Conservation (phyloP, 1,140 invertebrate species). For the Choristoneura fumiferana region DNA sequence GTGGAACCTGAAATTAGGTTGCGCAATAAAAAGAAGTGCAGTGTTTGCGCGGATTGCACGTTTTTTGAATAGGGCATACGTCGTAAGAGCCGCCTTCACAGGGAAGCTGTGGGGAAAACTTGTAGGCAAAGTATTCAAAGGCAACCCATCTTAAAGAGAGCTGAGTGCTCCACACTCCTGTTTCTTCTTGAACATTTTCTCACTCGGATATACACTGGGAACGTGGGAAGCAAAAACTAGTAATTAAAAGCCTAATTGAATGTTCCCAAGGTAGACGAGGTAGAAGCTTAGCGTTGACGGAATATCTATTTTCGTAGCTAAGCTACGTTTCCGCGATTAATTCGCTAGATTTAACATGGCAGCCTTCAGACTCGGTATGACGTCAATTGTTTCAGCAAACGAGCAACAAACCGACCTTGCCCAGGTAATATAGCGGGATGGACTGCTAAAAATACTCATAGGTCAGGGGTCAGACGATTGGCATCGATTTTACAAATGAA, state of each 20-base stretch:
- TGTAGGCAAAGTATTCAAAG: conserved; percentile 28
- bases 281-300: background rate
- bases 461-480: conserved; percentile 57
- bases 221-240: conserved; percentile 1
- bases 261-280: too few species aligned
- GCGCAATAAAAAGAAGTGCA: conserved; percentile 13
- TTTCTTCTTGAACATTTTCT: conserved; percentile 18
- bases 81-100: conserved; percentile 20
- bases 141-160: conserved; percentile 20
- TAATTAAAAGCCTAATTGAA: conserved; percentile 8
- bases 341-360: conserved; percentile 36
- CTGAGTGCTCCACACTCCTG: conserved; percentile 14
- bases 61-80: conserved; percentile 25
- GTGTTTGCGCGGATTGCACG: conserved; percentile 3
- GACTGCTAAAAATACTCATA: conserved; percentile 66
- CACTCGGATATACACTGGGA: background rate
- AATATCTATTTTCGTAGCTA: conserved; percentile 8
- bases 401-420: conserved; percentile 57
- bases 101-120: conserved; percentile 28
- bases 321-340: conserved; percentile 47
- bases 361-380: conserved; percentile 58
- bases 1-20: background rate
- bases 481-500: conserved; percentile 22
- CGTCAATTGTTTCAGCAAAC: conserved; percentile 74
- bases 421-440: conserved; percentile 49